Conservation (phyloP, 2,113 vertebrate genomes). For the Plecturocebus donacophilus region DNA sequence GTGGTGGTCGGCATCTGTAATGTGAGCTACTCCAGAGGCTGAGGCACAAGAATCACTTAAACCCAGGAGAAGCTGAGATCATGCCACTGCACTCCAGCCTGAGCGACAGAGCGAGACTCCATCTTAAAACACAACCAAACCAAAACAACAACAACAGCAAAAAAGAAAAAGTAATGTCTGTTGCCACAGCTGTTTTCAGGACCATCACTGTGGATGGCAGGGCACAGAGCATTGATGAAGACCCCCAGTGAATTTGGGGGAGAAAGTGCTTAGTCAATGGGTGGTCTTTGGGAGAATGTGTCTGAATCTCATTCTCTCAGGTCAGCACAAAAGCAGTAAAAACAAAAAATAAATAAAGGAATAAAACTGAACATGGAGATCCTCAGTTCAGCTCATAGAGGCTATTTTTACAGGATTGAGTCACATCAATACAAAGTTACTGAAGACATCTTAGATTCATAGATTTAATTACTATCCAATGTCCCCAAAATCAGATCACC, state of each 20-base stretch:
- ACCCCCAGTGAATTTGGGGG: not conserved
- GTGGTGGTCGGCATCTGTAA: no score
- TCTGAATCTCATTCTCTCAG: not conserved
- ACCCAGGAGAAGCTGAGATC: no score
- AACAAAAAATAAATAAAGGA: constrained; percentile 1
- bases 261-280: not conserved
- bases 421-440: not conserved
- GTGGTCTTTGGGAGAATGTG: not conserved
- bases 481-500: not conserved
- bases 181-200: not conserved
- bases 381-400: not conserved
- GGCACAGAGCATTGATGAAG: not conserved
- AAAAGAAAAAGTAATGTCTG: not conserved
- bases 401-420: not conserved
- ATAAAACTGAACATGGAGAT: not conserved
- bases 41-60: no score
- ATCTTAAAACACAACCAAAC: no score
- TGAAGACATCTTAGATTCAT: not conserved
- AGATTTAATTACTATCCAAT: not conserved
- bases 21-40: no score
- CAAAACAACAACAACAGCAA: no score
- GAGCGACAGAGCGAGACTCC: no score
- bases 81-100: no score
- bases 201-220: not conserved
- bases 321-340: not conserved